Base-by-base conservation (phyloP, 2,888 invertebrate genomes). In the Yponomeuta sedellus region DNA sequence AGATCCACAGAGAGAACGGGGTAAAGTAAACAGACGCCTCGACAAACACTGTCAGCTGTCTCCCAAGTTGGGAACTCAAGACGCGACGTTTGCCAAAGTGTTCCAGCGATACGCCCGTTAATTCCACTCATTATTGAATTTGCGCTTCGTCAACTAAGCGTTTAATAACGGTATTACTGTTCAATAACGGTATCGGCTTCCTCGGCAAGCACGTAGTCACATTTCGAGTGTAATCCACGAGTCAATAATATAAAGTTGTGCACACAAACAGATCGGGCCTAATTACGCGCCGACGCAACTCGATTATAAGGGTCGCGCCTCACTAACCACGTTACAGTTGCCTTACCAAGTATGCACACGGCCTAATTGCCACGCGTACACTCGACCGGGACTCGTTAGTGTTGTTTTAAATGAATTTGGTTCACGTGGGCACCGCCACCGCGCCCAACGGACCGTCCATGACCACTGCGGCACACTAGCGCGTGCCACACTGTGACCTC, bases 291-390 rank as follows among this genome's bases (percentile, higher is more conserved):
- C 12, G 44, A 52, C 59, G 25, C 16, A 59, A 59, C 59, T 25
- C 12, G 59, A 59, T 59, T 59, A 59, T 20, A 59, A 59, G 59
- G 59, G 59, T 59, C 59, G 22, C 25, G 25, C 25, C 20, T 59
- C 22, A 59, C 59, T 59, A 59, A 59, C 59, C 59, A 20, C 59
- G 59, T 59, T 59, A 59, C 22, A 25, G 22, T 22, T 59, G 59
- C 59, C 59, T 25, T 20, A 20, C 25, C 25, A 22, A 22, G 11
- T 59, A 25, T 20, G 59, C 59, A 20, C 58, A 20, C 59, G 22
- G 4, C 59, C 59, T 59, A 59, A 25, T 59, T 59, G 59, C 59
- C 25, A 25, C 20, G 57, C 25, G 59, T 59, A 59, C 59, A 22
- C 3, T 22, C 59, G 59, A 25, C 20, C 25, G 12, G 8, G 22